A percentile compares a stretch with the other conserved stretches of the same genome.
These are phyloP conservation scores for Tichodroma muraria DNA, from an alignment of 2,113 vertebrate species.

Conservation along the genomic window DNA sequence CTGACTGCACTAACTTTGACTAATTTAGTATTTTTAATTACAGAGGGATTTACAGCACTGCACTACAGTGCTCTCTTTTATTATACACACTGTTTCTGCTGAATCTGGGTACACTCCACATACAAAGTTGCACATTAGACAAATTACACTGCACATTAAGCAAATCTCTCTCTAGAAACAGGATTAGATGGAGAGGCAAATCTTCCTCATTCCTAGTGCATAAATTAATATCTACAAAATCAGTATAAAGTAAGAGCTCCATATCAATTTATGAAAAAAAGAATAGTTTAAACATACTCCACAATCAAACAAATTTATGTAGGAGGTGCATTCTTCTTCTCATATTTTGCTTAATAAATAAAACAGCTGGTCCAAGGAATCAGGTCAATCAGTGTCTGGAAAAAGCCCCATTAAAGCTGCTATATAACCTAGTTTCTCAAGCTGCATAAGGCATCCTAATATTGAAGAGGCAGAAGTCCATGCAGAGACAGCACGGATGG, in stretches of 20 bases:
- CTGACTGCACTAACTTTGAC: not conserved
- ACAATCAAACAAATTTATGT: not conserved
- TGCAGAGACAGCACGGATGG: not conserved
- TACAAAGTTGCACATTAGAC: conserved; percentile 53
- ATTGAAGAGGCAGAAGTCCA: not conserved
- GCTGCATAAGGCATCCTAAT: conserved; percentile 15
- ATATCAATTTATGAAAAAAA: not conserved
- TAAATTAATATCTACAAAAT: conserved; percentile 46
- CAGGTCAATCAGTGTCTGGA: conserved; percentile 61
- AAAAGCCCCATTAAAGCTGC: conserved; percentile 60
- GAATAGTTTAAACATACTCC: not conserved
- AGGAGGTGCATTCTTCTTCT: not conserved
- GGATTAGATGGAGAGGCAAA: conserved; percentile 44
- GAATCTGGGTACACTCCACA: not conserved
- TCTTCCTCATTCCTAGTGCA: conserved; percentile 14
- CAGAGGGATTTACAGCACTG: conserved; percentile 29
- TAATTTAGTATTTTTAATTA: conserved; percentile 48
- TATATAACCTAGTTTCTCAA: conserved; percentile 62
- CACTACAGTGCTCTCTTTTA: conserved; percentile 2
- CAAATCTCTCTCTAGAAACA: conserved; percentile 53
- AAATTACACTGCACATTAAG: conserved; percentile 53
- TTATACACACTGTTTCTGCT: not conserved
- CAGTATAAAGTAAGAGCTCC: not conserved
- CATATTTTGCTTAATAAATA: conserved; percentile 32
- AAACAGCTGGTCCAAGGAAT: conserved; percentile 45